These are phyloP conservation scores for Pristionchus arcanus DNA, from an alignment of 2,888 invertebrate genomes.

Conservation along the genomic window DNA sequence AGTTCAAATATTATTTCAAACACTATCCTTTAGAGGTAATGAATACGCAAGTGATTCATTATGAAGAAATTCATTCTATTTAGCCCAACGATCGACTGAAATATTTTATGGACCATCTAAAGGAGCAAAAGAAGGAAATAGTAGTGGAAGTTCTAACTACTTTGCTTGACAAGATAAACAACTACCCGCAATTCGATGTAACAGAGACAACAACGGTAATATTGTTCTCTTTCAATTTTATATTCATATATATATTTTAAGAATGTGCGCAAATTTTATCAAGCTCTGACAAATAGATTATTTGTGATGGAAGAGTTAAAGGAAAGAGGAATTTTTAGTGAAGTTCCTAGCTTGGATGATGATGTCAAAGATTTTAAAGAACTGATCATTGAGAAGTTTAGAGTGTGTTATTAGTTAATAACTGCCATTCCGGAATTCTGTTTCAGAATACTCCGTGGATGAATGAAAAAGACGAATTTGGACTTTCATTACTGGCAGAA, in stretches of 20 bases:
- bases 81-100: too few relatives aligned
- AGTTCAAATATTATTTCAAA: not conserved
- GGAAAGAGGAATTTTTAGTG: not conserved
- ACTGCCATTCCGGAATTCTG: not conserved
- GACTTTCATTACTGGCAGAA: not conserved
- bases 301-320: not conserved
- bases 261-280: not conserved
- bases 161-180: too few relatives aligned
- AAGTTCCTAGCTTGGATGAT: not conserved
- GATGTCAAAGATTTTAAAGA: not conserved
- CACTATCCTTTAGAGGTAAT: too few relatives aligned
- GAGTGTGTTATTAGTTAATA: not conserved
- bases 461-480: not conserved
- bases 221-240: too few relatives aligned
- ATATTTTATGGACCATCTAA: too few relatives aligned
- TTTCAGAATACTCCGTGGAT: not conserved
- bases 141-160: not conserved
- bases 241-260: too few relatives aligned
- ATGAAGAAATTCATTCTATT: too few relatives aligned
- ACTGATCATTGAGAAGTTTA: not conserved
- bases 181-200: too few relatives aligned
- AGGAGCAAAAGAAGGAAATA: too few relatives aligned
- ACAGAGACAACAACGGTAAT: too few relatives aligned
- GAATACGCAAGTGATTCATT: too few relatives aligned
- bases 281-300: not conserved